Evolutionary conservation across 2,797 vertebrate genomes (phyloP).

Genomic region (Silurus lanzhouensis): DNA sequence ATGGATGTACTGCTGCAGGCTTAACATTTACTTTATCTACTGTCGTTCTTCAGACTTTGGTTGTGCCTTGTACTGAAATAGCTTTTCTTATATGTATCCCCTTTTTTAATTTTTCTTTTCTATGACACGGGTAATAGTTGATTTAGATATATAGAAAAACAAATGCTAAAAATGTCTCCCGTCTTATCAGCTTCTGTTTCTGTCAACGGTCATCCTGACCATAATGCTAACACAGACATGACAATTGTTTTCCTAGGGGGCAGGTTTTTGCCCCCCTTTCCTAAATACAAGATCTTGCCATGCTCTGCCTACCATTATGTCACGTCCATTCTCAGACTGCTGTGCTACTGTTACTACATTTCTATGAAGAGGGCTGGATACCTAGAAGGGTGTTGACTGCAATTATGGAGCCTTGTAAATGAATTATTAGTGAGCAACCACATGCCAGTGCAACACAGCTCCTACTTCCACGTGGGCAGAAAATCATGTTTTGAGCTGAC

Average conservation of each 20-base stretch:
- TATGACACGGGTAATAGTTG: not conserved
- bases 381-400: not conserved
- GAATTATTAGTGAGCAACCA: not conserved
- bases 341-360: not conserved
- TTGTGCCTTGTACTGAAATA: not conserved
- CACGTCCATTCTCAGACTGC: not conserved
- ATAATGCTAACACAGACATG: not conserved
- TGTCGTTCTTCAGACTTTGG: not conserved
- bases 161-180: not conserved
- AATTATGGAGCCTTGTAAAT: not conserved
- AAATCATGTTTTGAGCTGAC: not conserved
- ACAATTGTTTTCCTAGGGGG: conserved; percentile 21
- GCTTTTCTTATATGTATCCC: too few species aligned
- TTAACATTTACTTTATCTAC: not conserved
- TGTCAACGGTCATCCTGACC: not conserved
- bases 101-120: not conserved
- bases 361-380: conserved; percentile 10
- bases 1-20: not conserved
- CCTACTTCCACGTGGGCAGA: not conserved
- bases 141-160: not conserved
- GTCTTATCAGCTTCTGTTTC: not conserved
- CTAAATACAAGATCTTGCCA: not conserved
- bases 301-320: conserved; percentile 6
- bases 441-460: not conserved
- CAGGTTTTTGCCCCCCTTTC: not conserved